Evolutionary conservation across 2,113 vertebrate genomes (phyloP).

Genomic region (Phylloscopus trochiloides): DNA sequence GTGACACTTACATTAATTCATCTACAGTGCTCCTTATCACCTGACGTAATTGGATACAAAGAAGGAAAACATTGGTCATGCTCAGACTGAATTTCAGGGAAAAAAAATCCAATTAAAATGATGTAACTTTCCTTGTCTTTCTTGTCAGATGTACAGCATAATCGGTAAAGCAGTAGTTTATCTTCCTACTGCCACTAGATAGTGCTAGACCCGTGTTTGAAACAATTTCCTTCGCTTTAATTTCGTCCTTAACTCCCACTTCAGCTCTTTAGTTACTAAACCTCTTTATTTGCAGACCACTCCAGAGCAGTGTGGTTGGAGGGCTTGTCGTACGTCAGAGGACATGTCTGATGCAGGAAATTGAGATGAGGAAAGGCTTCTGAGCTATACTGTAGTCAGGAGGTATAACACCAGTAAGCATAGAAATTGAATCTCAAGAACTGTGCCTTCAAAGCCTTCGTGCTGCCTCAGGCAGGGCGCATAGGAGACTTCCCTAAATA

Average conservation of each 20-base stretch:
- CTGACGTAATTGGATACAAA: neutral
- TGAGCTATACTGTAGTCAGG: neutral
- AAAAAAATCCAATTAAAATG: neutral
- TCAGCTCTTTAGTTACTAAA: slow-evolving; percentile 1
- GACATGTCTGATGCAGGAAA: neutral
- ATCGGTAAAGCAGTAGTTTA: neutral
- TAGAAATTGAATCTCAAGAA: neutral
- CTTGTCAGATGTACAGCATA: neutral
- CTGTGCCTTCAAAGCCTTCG: neutral
- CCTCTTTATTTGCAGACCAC: slow-evolving; percentile 26
- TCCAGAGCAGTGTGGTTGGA: slow-evolving; percentile 7
- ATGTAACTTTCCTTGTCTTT: neutral
- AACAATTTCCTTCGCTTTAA: neutral
- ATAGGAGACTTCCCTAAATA: neutral
- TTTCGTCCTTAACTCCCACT: neutral
- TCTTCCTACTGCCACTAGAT: slow-evolving; percentile 17
- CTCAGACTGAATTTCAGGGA: neutral
- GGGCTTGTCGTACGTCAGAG: neutral
- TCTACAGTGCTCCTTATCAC: neutral
- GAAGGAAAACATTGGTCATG: neutral
- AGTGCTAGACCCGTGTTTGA: slow-evolving; percentile 39
- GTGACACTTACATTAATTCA: neutral
- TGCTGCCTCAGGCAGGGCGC: neutral
- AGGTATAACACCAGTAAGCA: neutral
- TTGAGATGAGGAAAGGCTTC: neutral